A percentile compares a stretch with the other conserved stretches of the same genome.
Conservation (phyloP, 2,797 vertebrate species). For the Brachymystax lenok region DNA sequence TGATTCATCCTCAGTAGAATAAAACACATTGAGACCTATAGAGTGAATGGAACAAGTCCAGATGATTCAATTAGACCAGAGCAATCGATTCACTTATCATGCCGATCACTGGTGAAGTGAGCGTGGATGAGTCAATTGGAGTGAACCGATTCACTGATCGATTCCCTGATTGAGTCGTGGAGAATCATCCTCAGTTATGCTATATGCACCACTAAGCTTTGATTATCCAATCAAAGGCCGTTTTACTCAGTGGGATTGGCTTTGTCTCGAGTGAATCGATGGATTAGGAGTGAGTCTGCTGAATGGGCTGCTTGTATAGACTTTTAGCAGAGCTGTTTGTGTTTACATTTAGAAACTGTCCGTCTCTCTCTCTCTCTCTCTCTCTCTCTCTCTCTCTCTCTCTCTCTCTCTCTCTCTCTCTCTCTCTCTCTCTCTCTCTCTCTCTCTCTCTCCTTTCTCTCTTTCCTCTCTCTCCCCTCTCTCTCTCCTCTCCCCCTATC, state of each 20-base stretch:
- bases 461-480: conserved; percentile 52
- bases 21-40: conserved; percentile 23
- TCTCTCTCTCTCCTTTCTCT: conserved; percentile 53
- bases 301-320: conserved; percentile 33
- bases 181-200: conserved; percentile 41
- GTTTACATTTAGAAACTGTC: background rate
- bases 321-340: background rate
- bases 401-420: conserved; percentile 61
- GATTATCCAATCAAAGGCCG: conserved; percentile 55
- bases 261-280: conserved; percentile 40
- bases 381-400: conserved; percentile 57
- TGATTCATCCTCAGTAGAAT: conserved; percentile 18
- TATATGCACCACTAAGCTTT: conserved; percentile 46
- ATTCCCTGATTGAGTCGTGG: conserved; percentile 59
- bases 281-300: conserved; percentile 46
- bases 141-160: conserved; percentile 63
- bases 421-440: conserved; percentile 54
- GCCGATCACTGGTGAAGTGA: conserved; percentile 47
- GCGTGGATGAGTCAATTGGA: conserved; percentile 68
- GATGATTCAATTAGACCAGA: conserved; percentile 41
- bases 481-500: background rate
- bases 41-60: conserved; percentile 35
- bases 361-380: conserved; percentile 40
- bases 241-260: conserved; percentile 40
- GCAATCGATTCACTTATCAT: conserved; percentile 54